Evolutionary conservation across 2,797 vertebrate species (phyloP).

Genomic region (Huso huso): DNA sequence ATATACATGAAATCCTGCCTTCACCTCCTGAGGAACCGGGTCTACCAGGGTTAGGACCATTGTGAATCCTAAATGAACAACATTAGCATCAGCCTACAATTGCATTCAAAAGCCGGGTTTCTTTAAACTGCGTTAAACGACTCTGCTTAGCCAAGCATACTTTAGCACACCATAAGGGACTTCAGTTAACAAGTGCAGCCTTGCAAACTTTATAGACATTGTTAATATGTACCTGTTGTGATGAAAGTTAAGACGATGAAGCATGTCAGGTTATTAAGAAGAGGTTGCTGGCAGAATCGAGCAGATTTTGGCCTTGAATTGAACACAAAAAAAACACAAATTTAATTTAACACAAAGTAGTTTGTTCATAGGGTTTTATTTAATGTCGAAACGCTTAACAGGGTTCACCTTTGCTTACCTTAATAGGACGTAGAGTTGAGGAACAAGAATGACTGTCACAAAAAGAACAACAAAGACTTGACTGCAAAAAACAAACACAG

Average conservation of each 20-base stretch:
- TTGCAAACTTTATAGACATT: too few relatives aligned
- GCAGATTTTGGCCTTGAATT: conserved; percentile 60
- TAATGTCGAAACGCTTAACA: too few relatives aligned
- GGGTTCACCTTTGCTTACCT: conserved; percentile 37
- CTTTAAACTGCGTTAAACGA: too few relatives aligned
- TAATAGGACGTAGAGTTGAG: conserved; percentile 57
- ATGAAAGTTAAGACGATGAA: conserved; percentile 61
- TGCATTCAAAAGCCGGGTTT: too few relatives aligned
- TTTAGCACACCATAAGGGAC: too few relatives aligned
- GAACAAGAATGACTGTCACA: conserved; percentile 42
- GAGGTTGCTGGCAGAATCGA: conserved; percentile 67
- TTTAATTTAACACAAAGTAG: background rate
- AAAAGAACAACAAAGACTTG: conserved; percentile 56
- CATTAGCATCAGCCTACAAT: background rate
- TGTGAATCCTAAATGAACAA: conserved; percentile 51
- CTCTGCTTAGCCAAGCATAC: too few relatives aligned
- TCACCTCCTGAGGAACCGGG: conserved; percentile 48
- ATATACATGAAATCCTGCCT: conserved; percentile 49
- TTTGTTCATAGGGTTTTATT: too few relatives aligned
- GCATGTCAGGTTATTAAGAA: conserved; percentile 63
- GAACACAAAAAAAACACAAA: conserved; percentile 11
- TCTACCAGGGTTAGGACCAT: conserved; percentile 56
- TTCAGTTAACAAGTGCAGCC: too few relatives aligned
- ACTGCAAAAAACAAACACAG: conserved; percentile 36
- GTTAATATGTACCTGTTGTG: conserved; percentile 50